These are phyloP conservation scores for Pomacea maculata DNA, from an alignment of 1,140 invertebrate species.

Conservation along the genomic window DNA sequence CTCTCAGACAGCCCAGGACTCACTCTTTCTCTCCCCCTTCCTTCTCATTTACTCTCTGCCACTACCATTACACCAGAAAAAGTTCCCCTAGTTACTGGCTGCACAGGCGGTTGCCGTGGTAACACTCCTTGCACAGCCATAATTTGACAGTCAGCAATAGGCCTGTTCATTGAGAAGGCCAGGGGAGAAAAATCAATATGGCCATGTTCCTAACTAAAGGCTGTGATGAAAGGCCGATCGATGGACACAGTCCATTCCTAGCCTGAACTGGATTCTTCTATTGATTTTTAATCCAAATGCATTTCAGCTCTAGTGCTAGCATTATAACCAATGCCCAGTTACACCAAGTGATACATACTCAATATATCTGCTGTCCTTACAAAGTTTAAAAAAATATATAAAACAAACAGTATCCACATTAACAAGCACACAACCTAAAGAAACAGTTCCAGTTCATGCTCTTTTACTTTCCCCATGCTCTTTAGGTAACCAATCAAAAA, in stretches of 20 bases:
- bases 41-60: not conserved
- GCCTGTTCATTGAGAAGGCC: conserved; percentile 24
- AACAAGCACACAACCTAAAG: too few species aligned
- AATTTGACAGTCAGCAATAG: conserved; percentile 27
- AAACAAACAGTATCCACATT: too few species aligned
- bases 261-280: conserved; percentile 22
- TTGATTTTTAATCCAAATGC: conserved; percentile 25
- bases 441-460: too few species aligned
- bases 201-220: conserved; percentile 24
- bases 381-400: too few species aligned
- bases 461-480: too few species aligned
- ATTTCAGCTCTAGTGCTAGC: conserved; percentile 21
- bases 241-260: conserved; percentile 20
- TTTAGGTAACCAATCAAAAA: too few species aligned
- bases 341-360: too few species aligned
- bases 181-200: conserved; percentile 24
- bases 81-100: conserved; percentile 25
- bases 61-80: not conserved
- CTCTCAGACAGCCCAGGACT: too few species aligned
- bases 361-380: too few species aligned
- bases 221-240: conserved; percentile 21
- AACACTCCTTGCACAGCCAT: conserved; percentile 22
- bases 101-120: conserved; percentile 23
- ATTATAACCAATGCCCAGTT: not conserved
- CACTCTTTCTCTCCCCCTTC: not conserved